These are phyloP conservation scores for Alexandromys fortis DNA, from an alignment of 2,113 vertebrate species.

Conservation along the genomic window DNA sequence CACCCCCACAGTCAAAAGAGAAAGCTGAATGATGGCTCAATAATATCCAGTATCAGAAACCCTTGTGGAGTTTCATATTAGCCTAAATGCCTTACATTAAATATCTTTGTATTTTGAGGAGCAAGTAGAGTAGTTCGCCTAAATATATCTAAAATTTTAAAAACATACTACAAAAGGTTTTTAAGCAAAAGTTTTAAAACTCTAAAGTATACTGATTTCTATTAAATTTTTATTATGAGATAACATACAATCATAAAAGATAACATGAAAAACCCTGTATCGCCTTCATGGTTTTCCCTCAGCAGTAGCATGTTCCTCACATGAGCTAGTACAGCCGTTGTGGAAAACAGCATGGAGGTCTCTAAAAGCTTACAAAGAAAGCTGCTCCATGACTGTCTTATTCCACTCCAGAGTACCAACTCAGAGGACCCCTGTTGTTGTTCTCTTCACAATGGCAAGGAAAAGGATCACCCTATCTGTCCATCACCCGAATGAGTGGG, in stretches of 20 bases:
- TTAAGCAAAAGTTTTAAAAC: background rate
- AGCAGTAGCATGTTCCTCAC: background rate
- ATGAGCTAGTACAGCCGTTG: background rate
- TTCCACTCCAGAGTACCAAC: background rate
- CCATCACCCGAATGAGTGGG: background rate
- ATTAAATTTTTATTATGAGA: background rate
- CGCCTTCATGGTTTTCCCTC: background rate
- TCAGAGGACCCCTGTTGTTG: background rate
- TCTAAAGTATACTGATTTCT: constrained; percentile 11
- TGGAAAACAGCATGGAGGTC: too few species aligned
- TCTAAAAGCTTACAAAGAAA: background rate
- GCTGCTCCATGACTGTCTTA: background rate
- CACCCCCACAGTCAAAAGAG: background rate
- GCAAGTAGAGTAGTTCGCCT: background rate
- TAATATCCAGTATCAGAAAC: constrained; percentile 26
- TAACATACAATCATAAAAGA: background rate
- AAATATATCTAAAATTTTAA: constrained; percentile 7
- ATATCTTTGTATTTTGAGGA: constrained; percentile 27
- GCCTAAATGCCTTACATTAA: background rate
- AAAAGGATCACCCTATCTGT: background rate
- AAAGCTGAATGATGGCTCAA: background rate
- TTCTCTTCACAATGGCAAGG: background rate
- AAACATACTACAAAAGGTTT: background rate
- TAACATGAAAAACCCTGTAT: background rate
- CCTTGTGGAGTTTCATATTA: background rate